Percentiles rank a stretch among this genome's conserved stretches.
phyloP scores from a whole-genome alignment of 2,797 vertebrate species.

The Phalloptychus januarius region DNA sequence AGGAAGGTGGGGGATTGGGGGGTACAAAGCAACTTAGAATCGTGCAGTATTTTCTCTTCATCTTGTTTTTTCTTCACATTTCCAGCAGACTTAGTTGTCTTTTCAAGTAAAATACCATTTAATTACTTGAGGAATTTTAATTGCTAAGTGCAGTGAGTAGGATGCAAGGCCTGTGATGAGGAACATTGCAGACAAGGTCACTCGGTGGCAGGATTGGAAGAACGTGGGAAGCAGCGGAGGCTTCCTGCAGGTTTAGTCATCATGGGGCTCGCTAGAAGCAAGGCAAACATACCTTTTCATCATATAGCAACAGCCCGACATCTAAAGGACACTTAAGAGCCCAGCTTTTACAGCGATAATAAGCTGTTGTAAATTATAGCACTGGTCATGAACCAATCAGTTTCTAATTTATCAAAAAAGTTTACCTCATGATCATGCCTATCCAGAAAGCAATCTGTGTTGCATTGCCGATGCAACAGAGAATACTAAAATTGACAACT shows the following conservation, averaged over 20 bases:
- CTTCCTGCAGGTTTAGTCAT: slow-evolving; percentile 71
- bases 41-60: slow-evolving; percentile 25
- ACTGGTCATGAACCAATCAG: not conserved
- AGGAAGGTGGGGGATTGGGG: not conserved
- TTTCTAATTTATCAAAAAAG: not conserved
- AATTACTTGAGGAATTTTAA: slow-evolving; percentile 74
- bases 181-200: slow-evolving; percentile 70
- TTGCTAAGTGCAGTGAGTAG: slow-evolving; percentile 61
- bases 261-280: slow-evolving; percentile 15
- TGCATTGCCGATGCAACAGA: no score
- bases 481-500: no score
- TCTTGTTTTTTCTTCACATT: slow-evolving; percentile 14
- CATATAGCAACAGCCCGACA: slow-evolving; percentile 54
- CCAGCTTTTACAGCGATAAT: not conserved
- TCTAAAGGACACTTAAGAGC: slow-evolving; percentile 33
- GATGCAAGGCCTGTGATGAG: slow-evolving; percentile 58
- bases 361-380: not conserved
- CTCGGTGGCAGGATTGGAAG: slow-evolving; percentile 51
- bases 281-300: slow-evolving; percentile 46
- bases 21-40: slow-evolving; percentile 27
- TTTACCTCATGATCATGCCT: not conserved
- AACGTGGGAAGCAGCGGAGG: slow-evolving; percentile 64
- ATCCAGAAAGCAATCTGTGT: not conserved
- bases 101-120: slow-evolving; percentile 58
- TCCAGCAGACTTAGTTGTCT: slow-evolving; percentile 20